Percentiles rank a stretch among this genome's conserved stretches.
These are phyloP conservation scores for Geodia barretti DNA, from an alignment of 37 sponge, comb jelly and placozoan genomes.

Conservation along the genomic window DNA sequence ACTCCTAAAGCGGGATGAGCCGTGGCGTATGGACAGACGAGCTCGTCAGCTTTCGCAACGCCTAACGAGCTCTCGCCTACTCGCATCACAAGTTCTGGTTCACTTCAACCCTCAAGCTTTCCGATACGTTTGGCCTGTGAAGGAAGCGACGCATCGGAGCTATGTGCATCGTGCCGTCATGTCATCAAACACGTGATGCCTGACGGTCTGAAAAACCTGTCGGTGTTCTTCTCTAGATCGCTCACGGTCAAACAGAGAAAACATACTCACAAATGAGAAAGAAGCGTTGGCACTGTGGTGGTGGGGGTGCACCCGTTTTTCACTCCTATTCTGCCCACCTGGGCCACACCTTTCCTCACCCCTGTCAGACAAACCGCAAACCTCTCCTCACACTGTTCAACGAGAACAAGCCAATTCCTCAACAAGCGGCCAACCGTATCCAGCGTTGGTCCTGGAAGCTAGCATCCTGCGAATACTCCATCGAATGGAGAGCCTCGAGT, in stretches of 20 bases:
- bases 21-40: too few species aligned
- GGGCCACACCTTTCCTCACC: slow-evolving; percentile 10
- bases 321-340: not conserved
- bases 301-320: not conserved
- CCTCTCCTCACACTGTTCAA: slow-evolving; percentile 11
- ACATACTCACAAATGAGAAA: slow-evolving; percentile 19
- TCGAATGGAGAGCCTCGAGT: not conserved
- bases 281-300: slow-evolving; percentile 3
- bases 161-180: slow-evolving; percentile 24
- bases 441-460: slow-evolving; percentile 16
- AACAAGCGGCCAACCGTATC: slow-evolving; percentile 14
- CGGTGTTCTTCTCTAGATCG: slow-evolving; percentile 38
- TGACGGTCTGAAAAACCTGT: slow-evolving; percentile 22
- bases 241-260: slow-evolving; percentile 8
- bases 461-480: slow-evolving; percentile 3
- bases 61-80: too few species aligned
- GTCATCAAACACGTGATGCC: slow-evolving; percentile 10
- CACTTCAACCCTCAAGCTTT: too few species aligned
- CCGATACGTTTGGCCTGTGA: too few species aligned
- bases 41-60: too few species aligned
- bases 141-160: too few species aligned
- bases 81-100: too few species aligned
- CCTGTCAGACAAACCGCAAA: slow-evolving; percentile 18
- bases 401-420: not conserved
- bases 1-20: not conserved